Evolutionary conservation across 2,888 invertebrate species (phyloP).

Genomic region (Mythimna impura): DNA sequence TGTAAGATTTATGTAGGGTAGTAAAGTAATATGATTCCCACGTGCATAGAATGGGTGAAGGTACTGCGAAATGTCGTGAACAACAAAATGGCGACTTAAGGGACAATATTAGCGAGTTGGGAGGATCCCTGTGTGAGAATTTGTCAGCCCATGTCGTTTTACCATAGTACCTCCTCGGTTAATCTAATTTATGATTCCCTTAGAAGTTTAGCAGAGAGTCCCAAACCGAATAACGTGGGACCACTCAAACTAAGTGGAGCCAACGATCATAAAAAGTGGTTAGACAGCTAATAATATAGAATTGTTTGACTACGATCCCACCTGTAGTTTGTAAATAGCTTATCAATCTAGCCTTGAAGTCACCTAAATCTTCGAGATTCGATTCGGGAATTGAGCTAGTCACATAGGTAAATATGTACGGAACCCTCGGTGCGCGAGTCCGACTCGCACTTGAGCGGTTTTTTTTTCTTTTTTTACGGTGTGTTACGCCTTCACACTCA

Average conservation of each 20-base stretch:
- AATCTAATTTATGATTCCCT: constrained; percentile 4
- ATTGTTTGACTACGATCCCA: too few relatives aligned
- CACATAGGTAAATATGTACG: too few relatives aligned
- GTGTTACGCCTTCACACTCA: too few relatives aligned
- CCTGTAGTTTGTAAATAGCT: too few relatives aligned
- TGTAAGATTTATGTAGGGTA: constrained; percentile 55
- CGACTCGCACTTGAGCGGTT: too few relatives aligned
- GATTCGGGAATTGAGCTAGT: too few relatives aligned
- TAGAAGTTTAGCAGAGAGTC: background rate
- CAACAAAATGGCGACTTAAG: constrained; percentile 31
- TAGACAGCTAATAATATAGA: too few relatives aligned
- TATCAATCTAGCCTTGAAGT: too few relatives aligned
- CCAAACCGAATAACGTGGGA: background rate
- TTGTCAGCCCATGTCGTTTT: background rate
- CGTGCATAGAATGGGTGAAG: constrained; percentile 36
- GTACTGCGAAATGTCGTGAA: constrained; percentile 33
- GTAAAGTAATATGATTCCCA: constrained; percentile 59
- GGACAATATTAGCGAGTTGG: constrained; percentile 2
- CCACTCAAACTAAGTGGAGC: background rate
- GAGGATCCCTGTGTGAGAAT: constrained; percentile 3
- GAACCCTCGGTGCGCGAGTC: too few relatives aligned
- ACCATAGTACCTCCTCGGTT: background rate
- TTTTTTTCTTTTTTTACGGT: too few relatives aligned
- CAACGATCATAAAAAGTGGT: background rate
- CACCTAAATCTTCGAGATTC: too few relatives aligned